Evolutionary conservation across 1,140 invertebrate species (phyloP), one percentile per base, ranked within the genome.

Genomic region (Aphis gossypii): DNA sequence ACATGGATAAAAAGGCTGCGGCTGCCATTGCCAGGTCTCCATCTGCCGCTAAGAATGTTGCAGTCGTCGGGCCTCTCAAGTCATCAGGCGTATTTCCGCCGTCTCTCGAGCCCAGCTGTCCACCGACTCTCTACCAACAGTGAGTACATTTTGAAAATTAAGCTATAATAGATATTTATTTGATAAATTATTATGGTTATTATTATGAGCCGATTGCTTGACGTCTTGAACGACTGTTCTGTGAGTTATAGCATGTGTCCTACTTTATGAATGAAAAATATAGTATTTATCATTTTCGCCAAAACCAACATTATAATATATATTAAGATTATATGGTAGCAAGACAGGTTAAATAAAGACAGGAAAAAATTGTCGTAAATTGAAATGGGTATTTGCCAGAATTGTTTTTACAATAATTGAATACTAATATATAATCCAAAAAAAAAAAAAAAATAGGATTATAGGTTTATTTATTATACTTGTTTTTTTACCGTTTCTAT

Each of bases 81-180:
- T n/a, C 92, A 20, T 93, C 92, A 5, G 92, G 92, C 0, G 92
- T 56, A 20, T 93, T 93, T n/a, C 92, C 92, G 0, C 92, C 82
- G 21, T 93, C 92, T 0, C 41, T 93, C 25, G 92, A 93, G 54
- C 92, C 92, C 35, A 93, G n/a, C 38, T 93, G 92, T n/a, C 92
- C 92, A 4, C 92, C 92, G 4, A 93, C 92, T 1, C 92, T 93
- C 35, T 93, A 93, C 82, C 92, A 93, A 86, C 76, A 56, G 92
- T 93, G 18, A 93, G 92, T 93, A 51, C 25, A 35, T 48, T 48
- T n/a, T 35, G 23, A 30, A 86, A 7, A 21, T 23, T 83, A 23
- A 38, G 18, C 0, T 83, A 0, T 35, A 18, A 20, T 76, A 76
- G n/a, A 76, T 18, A 76, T 76, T 76, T 76, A n/a, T 76, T 8